Evolutionary conservation across 1,140 invertebrate species (phyloP).

Genomic region (Nautilus pompilius): DNA sequence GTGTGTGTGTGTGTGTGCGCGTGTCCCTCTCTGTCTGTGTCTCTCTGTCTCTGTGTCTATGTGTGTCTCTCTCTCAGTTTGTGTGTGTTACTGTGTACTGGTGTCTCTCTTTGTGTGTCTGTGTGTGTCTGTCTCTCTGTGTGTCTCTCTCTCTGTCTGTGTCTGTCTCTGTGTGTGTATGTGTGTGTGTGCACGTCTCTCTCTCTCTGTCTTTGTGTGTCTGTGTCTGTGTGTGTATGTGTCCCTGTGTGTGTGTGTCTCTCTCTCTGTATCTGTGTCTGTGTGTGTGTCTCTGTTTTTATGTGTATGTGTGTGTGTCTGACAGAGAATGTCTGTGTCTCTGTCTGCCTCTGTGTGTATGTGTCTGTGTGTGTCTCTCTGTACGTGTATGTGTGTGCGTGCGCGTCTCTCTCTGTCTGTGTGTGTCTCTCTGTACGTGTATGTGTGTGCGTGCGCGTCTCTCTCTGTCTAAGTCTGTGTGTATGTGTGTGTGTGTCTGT

Average conservation of each 20-base stretch:
- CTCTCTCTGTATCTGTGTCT: not conserved
- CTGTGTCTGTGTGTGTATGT: constrained; percentile 3
- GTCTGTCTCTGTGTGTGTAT: constrained; percentile 5
- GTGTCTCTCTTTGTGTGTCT: constrained; percentile 5
- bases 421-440: not conserved
- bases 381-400: constrained; percentile 5
- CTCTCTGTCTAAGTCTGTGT: not conserved
- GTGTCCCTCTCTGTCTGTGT: constrained; percentile 14
- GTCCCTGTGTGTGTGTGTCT: not conserved
- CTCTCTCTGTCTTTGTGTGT: constrained; percentile 1
- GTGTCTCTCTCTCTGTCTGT: constrained; percentile 6
- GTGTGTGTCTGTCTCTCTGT: too few species aligned
- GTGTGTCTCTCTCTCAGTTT: constrained; percentile 6
- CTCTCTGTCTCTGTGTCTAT: constrained; percentile 6
- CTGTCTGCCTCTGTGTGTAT: constrained; percentile 12
- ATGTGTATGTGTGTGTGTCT: constrained; percentile 7
- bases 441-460: not conserved
- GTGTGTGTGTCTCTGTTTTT: not conserved
- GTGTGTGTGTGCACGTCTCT: not conserved
- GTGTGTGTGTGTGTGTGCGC: constrained; percentile 11
- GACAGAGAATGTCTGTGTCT: constrained; percentile 6
- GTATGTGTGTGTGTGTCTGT: constrained; percentile 4
- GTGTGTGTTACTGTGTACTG: constrained; percentile 5
- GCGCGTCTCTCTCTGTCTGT: not conserved
- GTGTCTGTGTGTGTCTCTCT: constrained; percentile 7